Base-by-base conservation (phyloP, 2,113 vertebrate species). In the Oenanthe melanoleuca region DNA sequence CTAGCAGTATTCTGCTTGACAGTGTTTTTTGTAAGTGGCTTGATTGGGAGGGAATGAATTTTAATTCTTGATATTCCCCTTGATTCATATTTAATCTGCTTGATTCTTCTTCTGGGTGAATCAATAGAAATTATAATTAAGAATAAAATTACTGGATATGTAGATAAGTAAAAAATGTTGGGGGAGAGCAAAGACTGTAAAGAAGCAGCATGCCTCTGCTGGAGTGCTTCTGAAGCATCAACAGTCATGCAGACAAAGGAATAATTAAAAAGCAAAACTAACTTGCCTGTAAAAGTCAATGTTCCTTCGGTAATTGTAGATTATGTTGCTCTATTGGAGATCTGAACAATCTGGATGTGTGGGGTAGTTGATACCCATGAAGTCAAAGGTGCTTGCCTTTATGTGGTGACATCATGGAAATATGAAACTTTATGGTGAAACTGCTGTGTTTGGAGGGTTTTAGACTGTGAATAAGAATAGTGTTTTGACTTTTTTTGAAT, bases 251-350 rank as follows among this genome's bases (percentile, higher is more conserved):
- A 50, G 70, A 50, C 31, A 81, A 85, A 49, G 61, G 65, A 85
- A 55, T 79, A 52, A 64, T 93, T 63, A 38, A 65, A 79, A 87
- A 47, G 22, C 25, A 79, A 81, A 89, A 34, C 8, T 28, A 86
- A 75, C 14, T 85, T 88, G 25, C 25, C 37, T 83, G 40, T 73
- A 78, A 70, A 94, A 87, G 66, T 65, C 50, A 33, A 0, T 71
- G 25, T 70, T 89, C 33, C 24, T 47, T 72, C 21, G 53, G 14
- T 82, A 37, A 50, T 8, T 66, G 38, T 66, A 40, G 38, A 21
- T 5, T 25, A 6, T 0, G 0, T 34, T 63, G 16, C 52, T 86
- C 38, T 1, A 0, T 29, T 57, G n/a, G 31, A 64, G 22, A 31
- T 45, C 18, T 77, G 63, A 31, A 18, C 22, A 55, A 13, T 33